phyloP scores from a whole-genome alignment of 2,113 vertebrate genomes.

The Perca schrenkii region DNA sequence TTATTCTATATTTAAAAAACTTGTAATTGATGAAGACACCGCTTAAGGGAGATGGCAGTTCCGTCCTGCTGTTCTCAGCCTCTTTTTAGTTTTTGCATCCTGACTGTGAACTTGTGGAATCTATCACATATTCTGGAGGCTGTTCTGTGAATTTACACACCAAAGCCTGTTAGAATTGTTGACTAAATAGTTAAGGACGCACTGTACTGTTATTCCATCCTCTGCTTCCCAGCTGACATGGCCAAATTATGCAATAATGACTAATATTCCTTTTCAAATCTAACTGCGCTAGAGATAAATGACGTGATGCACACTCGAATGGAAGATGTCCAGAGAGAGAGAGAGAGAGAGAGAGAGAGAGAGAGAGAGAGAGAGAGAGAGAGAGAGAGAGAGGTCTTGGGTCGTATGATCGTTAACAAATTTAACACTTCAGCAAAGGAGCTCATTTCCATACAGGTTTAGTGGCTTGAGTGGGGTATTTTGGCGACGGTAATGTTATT shows the following conservation, averaged over 20 bases:
- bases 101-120: slow-evolving; percentile 43
- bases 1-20: slow-evolving; percentile 44
- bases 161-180: neutral
- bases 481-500: too few species aligned
- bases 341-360: too few species aligned
- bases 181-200: neutral
- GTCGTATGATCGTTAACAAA: too few species aligned
- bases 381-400: too few species aligned
- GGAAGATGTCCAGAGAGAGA: neutral
- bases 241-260: slow-evolving; percentile 7
- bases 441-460: too few species aligned
- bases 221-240: neutral
- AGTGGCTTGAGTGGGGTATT: too few species aligned
- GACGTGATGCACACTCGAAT: neutral
- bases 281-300: neutral
- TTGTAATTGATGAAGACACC: neutral
- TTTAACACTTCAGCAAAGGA: too few species aligned
- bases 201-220: neutral
- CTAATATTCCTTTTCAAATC: neutral
- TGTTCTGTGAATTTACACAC: slow-evolving; percentile 52
- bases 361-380: too few species aligned
- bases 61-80: neutral
- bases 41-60: neutral
- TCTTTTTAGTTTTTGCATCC: slow-evolving; percentile 16
- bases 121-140: slow-evolving; percentile 36